Base-by-base conservation (phyloP, 2,113 vertebrate species). In the Irena cyanogastra region DNA sequence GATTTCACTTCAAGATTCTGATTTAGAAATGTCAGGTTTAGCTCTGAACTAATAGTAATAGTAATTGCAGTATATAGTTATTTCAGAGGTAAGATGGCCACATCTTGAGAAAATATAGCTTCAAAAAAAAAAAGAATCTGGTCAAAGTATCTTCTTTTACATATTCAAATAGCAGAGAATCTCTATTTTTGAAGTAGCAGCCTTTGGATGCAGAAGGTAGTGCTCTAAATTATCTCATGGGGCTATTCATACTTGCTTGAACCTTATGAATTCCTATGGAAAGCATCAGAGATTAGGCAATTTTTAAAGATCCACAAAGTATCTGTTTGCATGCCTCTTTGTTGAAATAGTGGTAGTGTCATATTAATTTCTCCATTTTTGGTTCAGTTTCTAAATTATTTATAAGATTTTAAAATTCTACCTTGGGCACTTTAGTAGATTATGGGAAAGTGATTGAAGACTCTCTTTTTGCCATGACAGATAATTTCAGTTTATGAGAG, bases 281-380 rank as follows among this genome's bases (percentile, higher is more conserved):
- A 69, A 83, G 8, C 13, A 44, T 30, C 24, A 59, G 35, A 78
- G 52, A 60, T 44, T 6, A 56, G 28, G 8, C 18, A 76, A 20
- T 77, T 52, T 63, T 12, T 27, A 68, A 90, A 93, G 85, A 63
- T 57, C 15, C 14, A 44, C 18, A 50, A 28, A 42, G 15, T 0
- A 0, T 39, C 21, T 70, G 5, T 83, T 61, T 82, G 22, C n/a
- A n/a, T 2, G 2, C 45, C 13, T 19, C 24, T 33, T 2, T 42
- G 35, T 47, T 1, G 4, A 85, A 84, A 82, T 61, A 66, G 9
- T 16, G 22, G 12, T 37, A 45, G 7, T 16, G 18, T 47, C 44
- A 28, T 35, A 42, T 10, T 61, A 37, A 49, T 65, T 94, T 93
- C 64, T 88, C 27, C 78, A 83, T 31, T 87, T 71, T 57, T 18